phyloP scores from a whole-genome alignment of 1,140 invertebrate species.

The Heliconius himera region DNA sequence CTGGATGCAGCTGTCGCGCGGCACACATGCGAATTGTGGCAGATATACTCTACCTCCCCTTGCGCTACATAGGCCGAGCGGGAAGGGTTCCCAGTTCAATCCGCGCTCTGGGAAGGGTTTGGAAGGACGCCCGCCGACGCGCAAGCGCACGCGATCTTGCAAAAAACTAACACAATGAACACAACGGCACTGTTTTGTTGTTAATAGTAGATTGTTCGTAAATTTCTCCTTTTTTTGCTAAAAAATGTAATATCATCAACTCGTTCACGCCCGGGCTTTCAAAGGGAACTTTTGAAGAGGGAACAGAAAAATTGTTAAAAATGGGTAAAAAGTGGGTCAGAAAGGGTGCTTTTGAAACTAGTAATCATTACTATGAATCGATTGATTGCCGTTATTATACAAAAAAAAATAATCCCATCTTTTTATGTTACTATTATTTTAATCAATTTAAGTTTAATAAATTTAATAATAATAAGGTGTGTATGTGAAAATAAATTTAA shows the following conservation, averaged over 20 bases:
- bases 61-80: slow-evolving; percentile 57
- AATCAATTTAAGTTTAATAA: not conserved
- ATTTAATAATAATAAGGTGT: not conserved
- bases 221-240: slow-evolving; percentile 69
- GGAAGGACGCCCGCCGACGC: slow-evolving; percentile 76
- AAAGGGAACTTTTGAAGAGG: slow-evolving; percentile 77
- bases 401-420: slow-evolving; percentile 49
- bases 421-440: slow-evolving; percentile 1
- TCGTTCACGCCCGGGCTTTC: slow-evolving; percentile 81
- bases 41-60: slow-evolving; percentile 47
- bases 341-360: slow-evolving; percentile 79
- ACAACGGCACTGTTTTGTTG: slow-evolving; percentile 77
- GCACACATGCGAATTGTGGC: slow-evolving; percentile 80
- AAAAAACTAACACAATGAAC: slow-evolving; percentile 77
- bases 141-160: slow-evolving; percentile 78
- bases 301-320: slow-evolving; percentile 77
- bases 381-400: slow-evolving; percentile 79
- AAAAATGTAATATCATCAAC: slow-evolving; percentile 82
- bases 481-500: not conserved
- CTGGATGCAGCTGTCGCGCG: slow-evolving; percentile 74
- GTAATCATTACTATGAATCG: slow-evolving; percentile 76
- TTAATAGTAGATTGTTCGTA: slow-evolving; percentile 80
- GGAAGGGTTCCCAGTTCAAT: slow-evolving; percentile 74
- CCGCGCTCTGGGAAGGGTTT: slow-evolving; percentile 71
- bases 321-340: slow-evolving; percentile 80